Conservation (phyloP, 2,888 invertebrate genomes). For the Aphidoletes aphidimyza region DNA sequence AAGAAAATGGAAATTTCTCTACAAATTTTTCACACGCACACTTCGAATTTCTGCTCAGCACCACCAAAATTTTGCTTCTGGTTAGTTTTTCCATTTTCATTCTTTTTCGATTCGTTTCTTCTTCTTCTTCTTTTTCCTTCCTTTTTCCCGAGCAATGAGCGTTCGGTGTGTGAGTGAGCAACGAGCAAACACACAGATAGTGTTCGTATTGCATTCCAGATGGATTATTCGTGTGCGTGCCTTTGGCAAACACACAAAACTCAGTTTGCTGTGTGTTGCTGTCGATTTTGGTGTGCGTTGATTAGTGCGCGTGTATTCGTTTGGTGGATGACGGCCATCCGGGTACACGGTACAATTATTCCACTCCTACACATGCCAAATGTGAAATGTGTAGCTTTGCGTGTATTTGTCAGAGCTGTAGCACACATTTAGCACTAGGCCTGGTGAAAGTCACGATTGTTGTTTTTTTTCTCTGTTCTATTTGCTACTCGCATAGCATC, state of each 20-base stretch:
- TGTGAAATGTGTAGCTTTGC: background rate
- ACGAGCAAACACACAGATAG: background rate
- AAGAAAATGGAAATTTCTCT: background rate
- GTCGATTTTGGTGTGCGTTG: background rate
- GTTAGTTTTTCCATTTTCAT: conserved; percentile 52
- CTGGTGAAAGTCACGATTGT: conserved; percentile 41
- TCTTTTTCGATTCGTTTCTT: background rate
- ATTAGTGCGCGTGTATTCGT: background rate
- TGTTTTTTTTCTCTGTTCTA: background rate
- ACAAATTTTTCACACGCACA: conserved; percentile 22
- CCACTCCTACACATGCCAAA: conserved; percentile 16
- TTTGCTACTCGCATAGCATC: background rate
- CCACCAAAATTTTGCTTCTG: conserved; percentile 52
- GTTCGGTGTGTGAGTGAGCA: background rate
- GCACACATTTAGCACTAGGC: conserved; percentile 7
- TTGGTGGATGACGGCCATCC: conserved; percentile 33
- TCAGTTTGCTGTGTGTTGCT: background rate
- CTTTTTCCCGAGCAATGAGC: background rate
- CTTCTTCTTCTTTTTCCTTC: conserved; percentile 27
- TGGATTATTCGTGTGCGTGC: conserved; percentile 20
- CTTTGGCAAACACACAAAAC: background rate
- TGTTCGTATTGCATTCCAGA: conserved; percentile 11
- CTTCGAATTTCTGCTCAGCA: conserved; percentile 54
- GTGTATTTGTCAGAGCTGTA: background rate
- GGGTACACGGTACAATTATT: background rate